Percentiles rank a stretch among this genome's conserved stretches.
phyloP scores from a whole-genome alignment of 1,140 invertebrate species.

The Scaptomyza montana region DNA sequence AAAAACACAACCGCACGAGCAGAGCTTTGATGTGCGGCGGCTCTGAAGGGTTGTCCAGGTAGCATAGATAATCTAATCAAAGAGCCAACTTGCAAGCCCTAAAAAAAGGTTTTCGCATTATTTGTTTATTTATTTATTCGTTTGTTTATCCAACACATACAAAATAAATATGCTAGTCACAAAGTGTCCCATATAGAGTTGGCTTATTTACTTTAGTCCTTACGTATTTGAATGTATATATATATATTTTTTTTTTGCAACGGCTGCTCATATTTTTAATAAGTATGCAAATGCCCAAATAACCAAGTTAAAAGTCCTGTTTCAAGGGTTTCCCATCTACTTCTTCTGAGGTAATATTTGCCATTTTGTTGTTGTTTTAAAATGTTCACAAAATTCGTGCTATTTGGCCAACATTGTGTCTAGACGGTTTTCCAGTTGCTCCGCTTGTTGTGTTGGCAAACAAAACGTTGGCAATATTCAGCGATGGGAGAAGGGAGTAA shows the following conservation, averaged over 20 bases:
- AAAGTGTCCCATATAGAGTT: constrained; percentile 14
- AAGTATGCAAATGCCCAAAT: constrained; percentile 67
- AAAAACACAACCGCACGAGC: constrained; percentile 38
- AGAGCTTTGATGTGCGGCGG: constrained; percentile 67
- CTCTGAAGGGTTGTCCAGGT: constrained; percentile 64
- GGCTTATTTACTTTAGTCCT: constrained; percentile 62
- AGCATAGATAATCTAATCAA: constrained; percentile 70
- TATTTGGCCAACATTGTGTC: constrained; percentile 33
- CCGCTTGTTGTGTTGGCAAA: constrained; percentile 12
- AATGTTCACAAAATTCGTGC: constrained; percentile 23
- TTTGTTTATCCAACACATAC: constrained; percentile 20
- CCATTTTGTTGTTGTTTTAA: constrained; percentile 29
- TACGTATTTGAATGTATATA: too few species aligned
- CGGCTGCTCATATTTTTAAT: constrained; percentile 67
- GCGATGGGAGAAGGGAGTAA: neutral
- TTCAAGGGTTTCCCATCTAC: neutral
- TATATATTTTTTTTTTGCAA: constrained; percentile 11
- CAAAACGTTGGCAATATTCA: constrained; percentile 3
- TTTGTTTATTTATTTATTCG: constrained; percentile 40
- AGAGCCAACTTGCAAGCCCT: constrained; percentile 21
- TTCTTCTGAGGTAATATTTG: constrained; percentile 29
- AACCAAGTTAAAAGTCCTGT: constrained; percentile 13
- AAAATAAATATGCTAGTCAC: neutral
- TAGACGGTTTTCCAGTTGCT: constrained; percentile 25
- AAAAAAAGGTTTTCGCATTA: constrained; percentile 37